Evolutionary conservation across 2,797 vertebrate species (phyloP).

Genomic region (Pipistrellus pipistrellus): DNA sequence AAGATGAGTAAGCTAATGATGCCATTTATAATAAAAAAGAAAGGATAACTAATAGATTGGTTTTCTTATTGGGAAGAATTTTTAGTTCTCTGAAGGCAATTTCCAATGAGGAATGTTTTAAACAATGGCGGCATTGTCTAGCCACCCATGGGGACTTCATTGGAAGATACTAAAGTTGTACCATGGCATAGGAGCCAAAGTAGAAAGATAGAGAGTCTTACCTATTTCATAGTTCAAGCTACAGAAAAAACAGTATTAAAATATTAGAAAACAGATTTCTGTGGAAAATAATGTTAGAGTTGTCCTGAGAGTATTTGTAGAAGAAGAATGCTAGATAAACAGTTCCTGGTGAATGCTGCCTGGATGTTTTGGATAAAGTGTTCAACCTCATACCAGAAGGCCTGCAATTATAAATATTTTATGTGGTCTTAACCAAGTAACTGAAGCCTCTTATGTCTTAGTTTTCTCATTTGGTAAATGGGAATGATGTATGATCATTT

Average conservation of each 20-base stretch:
- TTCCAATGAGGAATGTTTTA: neutral
- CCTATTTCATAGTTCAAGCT: neutral
- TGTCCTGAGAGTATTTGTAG: neutral
- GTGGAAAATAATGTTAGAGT: neutral
- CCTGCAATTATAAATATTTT: too few relatives aligned
- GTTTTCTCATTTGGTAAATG: neutral
- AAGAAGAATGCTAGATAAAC: neutral
- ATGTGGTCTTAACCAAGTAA: neutral
- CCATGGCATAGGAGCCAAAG: neutral
- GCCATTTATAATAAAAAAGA: neutral
- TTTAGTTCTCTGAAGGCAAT: neutral
- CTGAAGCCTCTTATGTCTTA: neutral
- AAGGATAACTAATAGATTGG: neutral
- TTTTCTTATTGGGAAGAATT: neutral
- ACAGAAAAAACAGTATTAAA: neutral
- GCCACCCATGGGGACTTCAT: neutral
- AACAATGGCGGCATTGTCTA: neutral
- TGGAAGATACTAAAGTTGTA: neutral
- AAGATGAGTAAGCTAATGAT: neutral
- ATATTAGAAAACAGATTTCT: neutral
- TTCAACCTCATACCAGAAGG: neutral
- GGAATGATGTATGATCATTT: neutral
- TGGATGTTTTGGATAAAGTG: neutral
- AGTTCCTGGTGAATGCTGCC: neutral
- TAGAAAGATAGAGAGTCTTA: neutral